Evolutionary conservation across 2,797 vertebrate genomes (phyloP), one percentile per base, ranked within the genome.

Genomic region (Sebastes nivosus): DNA sequence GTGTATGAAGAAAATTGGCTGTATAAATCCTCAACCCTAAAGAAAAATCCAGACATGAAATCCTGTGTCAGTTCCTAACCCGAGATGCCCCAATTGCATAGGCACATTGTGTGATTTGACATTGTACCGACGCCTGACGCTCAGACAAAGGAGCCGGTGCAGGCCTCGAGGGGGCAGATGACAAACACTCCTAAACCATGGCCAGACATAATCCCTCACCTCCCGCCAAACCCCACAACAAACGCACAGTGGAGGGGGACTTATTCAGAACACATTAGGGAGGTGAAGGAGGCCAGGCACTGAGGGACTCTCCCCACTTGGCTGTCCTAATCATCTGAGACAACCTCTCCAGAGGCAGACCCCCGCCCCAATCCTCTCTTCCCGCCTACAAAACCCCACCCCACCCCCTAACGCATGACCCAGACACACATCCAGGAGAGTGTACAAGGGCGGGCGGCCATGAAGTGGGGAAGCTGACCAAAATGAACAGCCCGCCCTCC

Each of bases 251-350:
- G 74, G 92, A 94, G 93, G 91, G 92, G 86, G 89, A 92, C 87
- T 90, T 92, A 91, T 95, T 96, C 93, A 95, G 92, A 89, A 84
- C 88, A 92, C 92, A 95, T 96, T 95, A 95, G 92, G 90, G 89
- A 94, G 95, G 93, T 95, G 94, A 95, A 92, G 76, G 93, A 90
- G 94, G 93, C 86, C 89, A 93, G 89, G 90, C 92, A 86, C 91
- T 87, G 74, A 90, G 95, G 94, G 94, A 94, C 92, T 90, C 94
- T 89, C 90, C 87, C 88, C 89, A 91, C 88, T 89, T 82, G 88
- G 92, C 85, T 86, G 76, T 91, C 86, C 92, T 95, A 94, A 94
- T 94, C 92, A 89, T 93, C 88, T 87, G 88, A 93, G 93, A 93
- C 91, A 92, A 85, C 84, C 88, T 89, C 86, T 90, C 88, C 72